Evolutionary conservation across 2,797 vertebrate species (phyloP), one percentile per base, ranked within the genome.

Genomic region (Danio tinwini): DNA sequence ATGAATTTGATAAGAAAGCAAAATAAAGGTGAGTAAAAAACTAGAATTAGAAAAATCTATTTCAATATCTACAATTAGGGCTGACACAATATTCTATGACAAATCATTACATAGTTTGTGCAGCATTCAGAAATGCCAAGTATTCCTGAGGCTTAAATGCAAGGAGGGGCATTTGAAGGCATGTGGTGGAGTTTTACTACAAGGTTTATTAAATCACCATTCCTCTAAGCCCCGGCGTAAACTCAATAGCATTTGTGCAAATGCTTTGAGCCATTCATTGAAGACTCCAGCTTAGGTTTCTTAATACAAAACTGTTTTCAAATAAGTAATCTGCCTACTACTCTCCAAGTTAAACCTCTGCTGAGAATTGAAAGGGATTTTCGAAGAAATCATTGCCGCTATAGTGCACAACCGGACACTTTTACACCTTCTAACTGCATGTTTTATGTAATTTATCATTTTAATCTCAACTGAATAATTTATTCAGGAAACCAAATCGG

Each of bases 121-220:
- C 0, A 16, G 17, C 72, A 50, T 8, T 40, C 45, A 52, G 12
- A 13, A 37, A 16, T 50, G 14, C 29, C 13, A 0, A 45, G 53
- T 44, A 29, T 29, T 73, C 44, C 13, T 40, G 1, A 47, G 0
- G 55, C 63, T n/a, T 64, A 49, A 17, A 55, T 40, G 39, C 44
- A 79, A 40, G 10, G 39, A 75, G 50, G 21, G 64, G 44, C 9
- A 73, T 17, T 8, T 53, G 84, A 81, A 79, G 80, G 2, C 81
- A 76, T 87, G 82, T 78, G 72, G 67, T 80, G 72, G 67, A 76
- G 61, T 62, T 86, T 55, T 37, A 47, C 56, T 82, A 68, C 39
- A 61, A 65, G 59, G 19, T 69, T 70, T 45, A 65, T 82, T 88
- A 81, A 81, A 86, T 44, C 73, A 81, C 79, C 40, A 74, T 84